Evolutionary conservation across 1,140 invertebrate species (phyloP).

Genomic region (Drosophila sproati): DNA sequence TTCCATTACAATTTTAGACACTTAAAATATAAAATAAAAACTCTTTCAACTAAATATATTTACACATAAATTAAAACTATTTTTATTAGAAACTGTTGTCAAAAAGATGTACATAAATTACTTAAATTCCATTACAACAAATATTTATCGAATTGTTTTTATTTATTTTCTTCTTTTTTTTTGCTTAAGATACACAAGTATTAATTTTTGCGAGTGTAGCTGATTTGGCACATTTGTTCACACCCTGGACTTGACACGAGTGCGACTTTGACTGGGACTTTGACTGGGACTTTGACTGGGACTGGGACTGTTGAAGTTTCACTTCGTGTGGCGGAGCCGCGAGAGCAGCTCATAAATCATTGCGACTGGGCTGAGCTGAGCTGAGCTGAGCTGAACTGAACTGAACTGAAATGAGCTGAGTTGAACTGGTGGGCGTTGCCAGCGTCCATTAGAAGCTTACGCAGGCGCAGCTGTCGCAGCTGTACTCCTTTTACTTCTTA

Average conservation of each 20-base stretch:
- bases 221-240: slow-evolving; percentile 64
- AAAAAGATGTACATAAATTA: too few relatives aligned
- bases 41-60: too few relatives aligned
- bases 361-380: slow-evolving; percentile 35
- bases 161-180: too few relatives aligned
- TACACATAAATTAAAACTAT: too few relatives aligned
- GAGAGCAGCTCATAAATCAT: slow-evolving; percentile 66
- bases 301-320: slow-evolving; percentile 17
- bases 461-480: slow-evolving; percentile 62
- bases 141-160: too few relatives aligned
- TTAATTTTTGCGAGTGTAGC: background rate
- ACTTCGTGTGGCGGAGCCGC: slow-evolving; percentile 16
- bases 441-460: slow-evolving; percentile 76
- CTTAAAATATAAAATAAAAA: too few relatives aligned
- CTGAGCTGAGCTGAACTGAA: too few relatives aligned
- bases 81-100: too few relatives aligned
- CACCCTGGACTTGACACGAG: slow-evolving; percentile 45
- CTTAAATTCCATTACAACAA: too few relatives aligned
- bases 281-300: background rate
- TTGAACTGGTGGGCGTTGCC: slow-evolving; percentile 65
- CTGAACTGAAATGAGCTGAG: too few relatives aligned
- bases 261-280: slow-evolving; percentile 1
- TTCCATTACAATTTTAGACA: too few relatives aligned
- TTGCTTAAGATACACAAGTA: too few relatives aligned
- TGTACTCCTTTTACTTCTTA: background rate